A percentile compares a stretch with the other conserved stretches of the same genome.
These are phyloP conservation scores for Ischnura elegans DNA, from an alignment of 2,888 invertebrate genomes.

Conservation along the genomic window DNA sequence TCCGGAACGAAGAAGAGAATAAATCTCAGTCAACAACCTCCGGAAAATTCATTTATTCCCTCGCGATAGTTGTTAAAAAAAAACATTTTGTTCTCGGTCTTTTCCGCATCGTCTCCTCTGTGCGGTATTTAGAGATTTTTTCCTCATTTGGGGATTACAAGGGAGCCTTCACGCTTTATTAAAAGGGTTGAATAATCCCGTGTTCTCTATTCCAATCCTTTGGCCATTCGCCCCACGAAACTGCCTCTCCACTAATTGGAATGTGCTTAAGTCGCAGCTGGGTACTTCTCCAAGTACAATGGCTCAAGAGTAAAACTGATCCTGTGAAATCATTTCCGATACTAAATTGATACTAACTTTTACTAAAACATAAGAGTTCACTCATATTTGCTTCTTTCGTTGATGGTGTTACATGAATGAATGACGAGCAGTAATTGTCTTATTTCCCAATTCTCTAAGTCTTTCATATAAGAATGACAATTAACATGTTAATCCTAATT, in stretches of 20 bases:
- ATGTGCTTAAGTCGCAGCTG: background rate
- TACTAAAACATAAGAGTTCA: too few relatives aligned
- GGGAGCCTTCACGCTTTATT: background rate
- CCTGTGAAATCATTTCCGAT: too few relatives aligned
- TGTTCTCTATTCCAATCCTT: background rate
- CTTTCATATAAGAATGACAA: too few relatives aligned
- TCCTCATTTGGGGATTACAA: background rate
- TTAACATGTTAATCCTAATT: too few relatives aligned
- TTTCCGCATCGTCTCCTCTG: background rate
- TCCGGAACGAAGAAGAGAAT: background rate
- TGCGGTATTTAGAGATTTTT: background rate
- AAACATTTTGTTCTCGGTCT: background rate
- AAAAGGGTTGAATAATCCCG: background rate
- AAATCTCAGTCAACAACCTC: background rate
- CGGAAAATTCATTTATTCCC: background rate
- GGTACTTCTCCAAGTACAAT: too few relatives aligned
- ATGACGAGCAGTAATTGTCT: too few relatives aligned
- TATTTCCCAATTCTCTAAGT: too few relatives aligned
- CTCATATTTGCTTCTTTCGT: too few relatives aligned
- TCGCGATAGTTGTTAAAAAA: background rate
- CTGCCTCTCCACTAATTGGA: background rate
- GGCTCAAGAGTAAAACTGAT: too few relatives aligned
- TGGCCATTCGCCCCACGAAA: background rate
- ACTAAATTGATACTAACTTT: too few relatives aligned
- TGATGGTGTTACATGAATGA: too few relatives aligned